Base-by-base conservation (phyloP, 2,113 vertebrate genomes). In the Apistogramma diplotaenia region DNA sequence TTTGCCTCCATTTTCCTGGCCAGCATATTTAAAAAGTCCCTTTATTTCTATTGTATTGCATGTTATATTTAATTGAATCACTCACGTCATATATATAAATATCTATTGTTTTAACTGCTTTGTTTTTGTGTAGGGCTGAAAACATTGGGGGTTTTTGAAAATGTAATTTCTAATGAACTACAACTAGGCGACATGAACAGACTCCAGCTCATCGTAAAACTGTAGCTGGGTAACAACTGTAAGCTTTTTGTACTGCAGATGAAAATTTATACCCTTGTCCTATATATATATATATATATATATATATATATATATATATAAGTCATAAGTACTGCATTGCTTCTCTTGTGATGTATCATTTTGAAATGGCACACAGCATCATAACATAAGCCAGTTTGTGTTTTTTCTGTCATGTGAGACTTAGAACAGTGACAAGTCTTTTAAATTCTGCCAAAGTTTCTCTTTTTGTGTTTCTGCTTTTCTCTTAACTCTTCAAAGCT, bases 401-500 rank as follows among this genome's bases (percentile, higher is more conserved):
- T 67, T 67, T 49, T 53, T 10, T 21, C 12, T 54, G 0, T 54
- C 15, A 46, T 67, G 46, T 53, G 46, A 72, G 19, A 54, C 1
- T 33, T 72, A 35, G 0, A 9, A n/a, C 46, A 72, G 3, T 1
- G 5, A 55, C 16, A 12, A 54, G 40, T n/a, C 49, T 29, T 72
- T 72, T 31, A 72, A 71, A 35, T 54, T 33, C 29, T 72, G 49
- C 1, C 29, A 54, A 33, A 35, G 19, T 0, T 53, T 49, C 6
- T 29, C 51, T 10, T 8, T 54, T 6, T 29, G 15, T 72, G 6
- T 33, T 53, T 21, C 35, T 65, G 35, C 13, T 13, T 18, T 67
- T 27, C 23, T 46, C 16, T 46, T 67, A 67, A 25, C 0, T 27
- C 13, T 21, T 65, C n/a, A 65, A 37, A 0, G 21, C 0, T 15